Percentiles rank a stretch among this genome's conserved stretches.
Conservation (phyloP, 2,113 vertebrate species). For the Miniopterus natalensis region DNA sequence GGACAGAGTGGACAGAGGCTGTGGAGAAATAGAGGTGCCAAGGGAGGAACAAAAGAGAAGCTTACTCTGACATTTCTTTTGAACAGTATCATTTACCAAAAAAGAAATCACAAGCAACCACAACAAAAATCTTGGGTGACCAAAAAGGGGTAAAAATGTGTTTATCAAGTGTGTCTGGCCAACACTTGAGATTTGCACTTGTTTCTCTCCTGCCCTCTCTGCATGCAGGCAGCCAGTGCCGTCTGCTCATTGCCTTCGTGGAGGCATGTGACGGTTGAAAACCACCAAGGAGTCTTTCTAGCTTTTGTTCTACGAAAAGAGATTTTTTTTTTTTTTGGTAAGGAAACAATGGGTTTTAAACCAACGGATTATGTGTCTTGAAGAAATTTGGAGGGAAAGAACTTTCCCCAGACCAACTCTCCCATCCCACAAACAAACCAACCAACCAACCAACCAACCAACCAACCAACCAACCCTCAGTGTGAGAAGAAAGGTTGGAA, state of each 20-base stretch:
- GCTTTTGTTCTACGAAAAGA: slow-evolving; percentile 32
- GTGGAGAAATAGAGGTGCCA: not conserved
- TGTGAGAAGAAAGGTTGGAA: not conserved
- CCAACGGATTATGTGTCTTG: not conserved
- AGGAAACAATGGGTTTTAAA: not conserved
- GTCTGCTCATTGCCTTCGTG: not conserved
- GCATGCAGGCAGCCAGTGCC: not conserved
- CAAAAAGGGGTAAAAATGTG: not conserved
- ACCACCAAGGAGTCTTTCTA: not conserved
- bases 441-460: not conserved
- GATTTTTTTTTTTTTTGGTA: not conserved
- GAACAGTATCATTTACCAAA: not conserved
- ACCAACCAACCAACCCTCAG: not conserved
- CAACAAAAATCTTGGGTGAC: not conserved
- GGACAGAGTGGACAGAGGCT: not conserved
- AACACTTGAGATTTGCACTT: not conserved
- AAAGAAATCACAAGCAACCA: not conserved
- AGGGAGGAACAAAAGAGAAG: not conserved
- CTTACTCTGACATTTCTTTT: not conserved
- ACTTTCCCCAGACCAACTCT: not conserved
- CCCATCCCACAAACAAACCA: not conserved
- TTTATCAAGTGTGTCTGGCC: not conserved
- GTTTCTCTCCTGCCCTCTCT: not conserved
- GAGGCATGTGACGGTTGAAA: not conserved
- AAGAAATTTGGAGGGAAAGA: slow-evolving; percentile 54